A percentile compares a stretch with the other conserved stretches of the same genome.
phyloP scores from a whole-genome alignment of 1,140 invertebrate species.

The Reticulitermes speratus region DNA sequence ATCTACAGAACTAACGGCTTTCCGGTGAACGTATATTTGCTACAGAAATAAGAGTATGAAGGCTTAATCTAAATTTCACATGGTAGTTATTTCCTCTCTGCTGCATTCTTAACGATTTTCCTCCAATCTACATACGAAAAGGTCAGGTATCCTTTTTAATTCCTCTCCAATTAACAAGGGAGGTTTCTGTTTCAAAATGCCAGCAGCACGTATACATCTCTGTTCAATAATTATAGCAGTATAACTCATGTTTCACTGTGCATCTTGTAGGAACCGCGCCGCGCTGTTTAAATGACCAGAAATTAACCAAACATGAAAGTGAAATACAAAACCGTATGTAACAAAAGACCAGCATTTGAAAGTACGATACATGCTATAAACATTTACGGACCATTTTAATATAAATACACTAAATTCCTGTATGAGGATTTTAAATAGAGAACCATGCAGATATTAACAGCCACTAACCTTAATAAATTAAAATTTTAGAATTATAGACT shows the following conservation, averaged over 20 bases:
- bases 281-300: slow-evolving; percentile 12
- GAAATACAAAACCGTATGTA: background rate
- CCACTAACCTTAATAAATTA: background rate
- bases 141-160: slow-evolving; percentile 2
- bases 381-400: background rate
- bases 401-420: background rate
- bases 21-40: background rate
- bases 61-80: slow-evolving; percentile 1
- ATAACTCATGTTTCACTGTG: background rate
- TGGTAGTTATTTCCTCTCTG: background rate
- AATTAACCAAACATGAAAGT: background rate
- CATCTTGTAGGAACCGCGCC: background rate
- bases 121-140: slow-evolving; percentile 1
- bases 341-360: background rate
- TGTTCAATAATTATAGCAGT: background rate
- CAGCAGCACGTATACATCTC: background rate
- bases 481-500: background rate
- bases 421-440: background rate
- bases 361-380: background rate
- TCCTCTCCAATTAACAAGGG: slow-evolving; percentile 5
- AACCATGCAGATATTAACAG: background rate
- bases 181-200: background rate
- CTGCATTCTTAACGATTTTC: background rate
- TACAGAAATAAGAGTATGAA: background rate
- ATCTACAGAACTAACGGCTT: background rate